Percentiles rank a stretch among this genome's conserved stretches.
Evolutionary conservation across 2,797 vertebrate genomes (phyloP).

Genomic region (Menidia menidia): DNA sequence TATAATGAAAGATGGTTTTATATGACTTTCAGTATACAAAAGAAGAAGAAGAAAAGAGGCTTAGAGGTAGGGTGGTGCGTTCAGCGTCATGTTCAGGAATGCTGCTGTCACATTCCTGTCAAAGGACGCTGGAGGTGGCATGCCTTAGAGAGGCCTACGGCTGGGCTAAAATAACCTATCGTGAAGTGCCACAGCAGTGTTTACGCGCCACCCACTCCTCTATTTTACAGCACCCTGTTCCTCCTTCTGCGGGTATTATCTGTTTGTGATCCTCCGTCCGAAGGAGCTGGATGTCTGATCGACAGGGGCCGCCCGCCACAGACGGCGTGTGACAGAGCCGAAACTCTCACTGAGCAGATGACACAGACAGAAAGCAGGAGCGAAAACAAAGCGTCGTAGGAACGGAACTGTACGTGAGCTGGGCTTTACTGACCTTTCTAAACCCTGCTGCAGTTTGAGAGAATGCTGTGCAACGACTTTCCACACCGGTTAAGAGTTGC

Average conservation of each 20-base stretch:
- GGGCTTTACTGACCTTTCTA: too few species aligned
- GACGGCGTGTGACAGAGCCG: too few species aligned
- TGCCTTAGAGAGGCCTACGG: conserved; percentile 87
- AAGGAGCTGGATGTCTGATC: conserved; percentile 89
- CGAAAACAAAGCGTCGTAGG: too few species aligned
- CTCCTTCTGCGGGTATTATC: conserved; percentile 84
- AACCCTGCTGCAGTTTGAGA: too few species aligned
- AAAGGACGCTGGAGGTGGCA: conserved; percentile 83
- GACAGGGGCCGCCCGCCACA: conserved; percentile 83
- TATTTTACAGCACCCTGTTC: conserved; percentile 72
- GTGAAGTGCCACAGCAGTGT: conserved; percentile 89
- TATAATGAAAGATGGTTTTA: conserved; percentile 24
- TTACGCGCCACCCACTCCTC: conserved; percentile 90
- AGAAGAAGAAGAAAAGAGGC: too few species aligned
- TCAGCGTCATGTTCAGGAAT: conserved; percentile 73
- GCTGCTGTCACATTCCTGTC: conserved; percentile 80
- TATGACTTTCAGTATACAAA: conserved; percentile 33
- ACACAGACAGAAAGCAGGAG: too few species aligned
- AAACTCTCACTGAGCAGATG: too few species aligned
- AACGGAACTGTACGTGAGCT: too few species aligned
- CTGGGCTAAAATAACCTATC: conserved; percentile 88
- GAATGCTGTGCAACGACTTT: too few species aligned
- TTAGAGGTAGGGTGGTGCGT: conserved; percentile 28
- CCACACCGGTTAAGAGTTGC: too few species aligned
- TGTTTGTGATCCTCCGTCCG: conserved; percentile 94